These are phyloP conservation scores for Mastomys coucha DNA, from an alignment of 2,113 vertebrate genomes.

Conservation along the genomic window DNA sequence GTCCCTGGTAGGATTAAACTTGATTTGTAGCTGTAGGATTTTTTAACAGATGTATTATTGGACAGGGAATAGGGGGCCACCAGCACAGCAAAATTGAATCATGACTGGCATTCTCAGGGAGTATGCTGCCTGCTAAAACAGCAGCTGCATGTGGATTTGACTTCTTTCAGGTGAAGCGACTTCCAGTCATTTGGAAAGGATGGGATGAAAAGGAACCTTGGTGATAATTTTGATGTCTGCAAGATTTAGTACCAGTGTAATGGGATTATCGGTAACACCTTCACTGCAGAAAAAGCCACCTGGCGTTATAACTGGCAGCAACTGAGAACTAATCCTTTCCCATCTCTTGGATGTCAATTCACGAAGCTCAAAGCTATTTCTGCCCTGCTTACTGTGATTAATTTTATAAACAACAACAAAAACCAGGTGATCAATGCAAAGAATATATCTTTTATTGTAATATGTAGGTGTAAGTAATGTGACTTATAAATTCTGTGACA, in stretches of 20 bases:
- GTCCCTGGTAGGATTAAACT: conserved; percentile 96
- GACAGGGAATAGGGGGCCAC: conserved; percentile 96
- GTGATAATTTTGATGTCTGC: conserved; percentile 95
- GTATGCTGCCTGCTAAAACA: conserved; percentile 91
- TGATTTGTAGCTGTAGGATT: conserved; percentile 97
- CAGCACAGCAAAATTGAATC: conserved; percentile 94
- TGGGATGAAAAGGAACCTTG: conserved; percentile 93
- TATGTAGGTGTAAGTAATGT: conserved; percentile 61
- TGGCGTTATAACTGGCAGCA: conserved; percentile 97
- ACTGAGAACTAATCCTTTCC: conserved; percentile 97
- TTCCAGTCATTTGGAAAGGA: conserved; percentile 96
- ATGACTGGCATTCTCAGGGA: conserved; percentile 93
- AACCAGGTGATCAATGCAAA: conserved; percentile 85
- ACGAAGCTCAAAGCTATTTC: conserved; percentile 95
- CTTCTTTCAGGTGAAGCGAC: conserved; percentile 95
- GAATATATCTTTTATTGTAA: conserved; percentile 75
- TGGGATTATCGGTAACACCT: conserved; percentile 99
- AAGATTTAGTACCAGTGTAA: conserved; percentile 96
- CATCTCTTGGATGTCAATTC: conserved; percentile 99
- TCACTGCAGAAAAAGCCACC: conserved; percentile 96
- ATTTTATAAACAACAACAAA: conserved; percentile 92
- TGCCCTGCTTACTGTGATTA: conserved; percentile 95
- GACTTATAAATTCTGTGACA: conserved; percentile 51
- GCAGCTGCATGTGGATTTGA: conserved; percentile 95
- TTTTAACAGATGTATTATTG: conserved; percentile 97